A percentile compares a stretch with the other conserved stretches of the same genome.
phyloP scores from a whole-genome alignment of 2,113 vertebrate genomes.

The Leuciscus idus region DNA sequence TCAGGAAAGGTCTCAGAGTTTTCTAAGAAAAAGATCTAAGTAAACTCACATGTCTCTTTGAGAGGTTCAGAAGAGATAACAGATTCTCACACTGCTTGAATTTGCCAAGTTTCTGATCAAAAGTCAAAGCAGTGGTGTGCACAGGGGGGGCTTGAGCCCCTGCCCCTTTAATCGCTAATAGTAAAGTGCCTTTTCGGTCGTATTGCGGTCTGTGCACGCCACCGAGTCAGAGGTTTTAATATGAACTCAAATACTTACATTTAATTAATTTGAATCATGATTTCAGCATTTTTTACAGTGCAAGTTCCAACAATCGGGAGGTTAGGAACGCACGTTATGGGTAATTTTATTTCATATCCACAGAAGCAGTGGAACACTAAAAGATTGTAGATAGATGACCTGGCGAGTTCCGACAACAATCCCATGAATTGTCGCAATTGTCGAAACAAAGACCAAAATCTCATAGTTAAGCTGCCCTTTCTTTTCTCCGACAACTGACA shows the following conservation, averaged over 20 bases:
- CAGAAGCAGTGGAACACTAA: not conserved
- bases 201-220: no score
- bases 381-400: not conserved
- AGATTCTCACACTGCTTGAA: not conserved
- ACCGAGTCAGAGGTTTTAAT: not conserved
- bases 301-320: not conserved
- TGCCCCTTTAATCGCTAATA: no score
- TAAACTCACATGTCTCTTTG: not conserved
- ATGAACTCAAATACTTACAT: not conserved
- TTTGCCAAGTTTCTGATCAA: constrained; percentile 3
- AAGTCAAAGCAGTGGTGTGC: not conserved
- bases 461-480: not conserved
- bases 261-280: no score
- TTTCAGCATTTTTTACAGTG: not conserved
- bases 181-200: no score
- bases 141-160: no score
- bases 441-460: not conserved
- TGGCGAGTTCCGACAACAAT: not conserved
- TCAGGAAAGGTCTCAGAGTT: not conserved
- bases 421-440: not conserved
- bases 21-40: not conserved
- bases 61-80: not conserved
- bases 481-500: not conserved
- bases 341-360: not conserved
- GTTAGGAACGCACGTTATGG: not conserved